Evolutionary conservation across 2,797 vertebrate species (phyloP).

Genomic region (Uromys caudimaculatus): DNA sequence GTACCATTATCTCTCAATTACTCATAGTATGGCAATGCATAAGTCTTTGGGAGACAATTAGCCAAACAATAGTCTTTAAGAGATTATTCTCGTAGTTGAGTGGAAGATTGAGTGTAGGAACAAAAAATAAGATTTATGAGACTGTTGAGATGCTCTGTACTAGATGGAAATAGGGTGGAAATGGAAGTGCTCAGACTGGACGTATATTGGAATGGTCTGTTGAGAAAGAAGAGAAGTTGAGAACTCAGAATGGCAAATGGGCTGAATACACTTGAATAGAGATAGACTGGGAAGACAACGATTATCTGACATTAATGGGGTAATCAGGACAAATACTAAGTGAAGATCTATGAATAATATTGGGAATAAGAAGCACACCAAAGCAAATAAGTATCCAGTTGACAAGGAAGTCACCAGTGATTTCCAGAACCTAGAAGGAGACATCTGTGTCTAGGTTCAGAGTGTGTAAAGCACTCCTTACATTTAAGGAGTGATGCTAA

Average conservation of each 20-base stretch:
- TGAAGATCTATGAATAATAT: background rate
- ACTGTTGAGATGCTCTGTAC: background rate
- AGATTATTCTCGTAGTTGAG: background rate
- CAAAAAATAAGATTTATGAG: background rate
- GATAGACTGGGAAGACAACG: background rate
- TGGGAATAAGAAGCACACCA: background rate
- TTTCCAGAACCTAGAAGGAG: background rate
- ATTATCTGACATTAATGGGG: background rate
- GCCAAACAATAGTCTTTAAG: background rate
- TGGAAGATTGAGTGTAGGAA: background rate
- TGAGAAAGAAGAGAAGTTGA: conserved; percentile 15
- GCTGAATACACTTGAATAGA: background rate
- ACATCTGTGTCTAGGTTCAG: background rate
- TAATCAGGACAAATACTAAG: background rate
- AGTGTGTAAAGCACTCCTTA: background rate
- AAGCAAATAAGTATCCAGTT: background rate
- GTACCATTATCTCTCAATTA: too few relatives aligned
- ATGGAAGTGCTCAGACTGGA: background rate
- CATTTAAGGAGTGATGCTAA: background rate
- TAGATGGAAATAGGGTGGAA: background rate
- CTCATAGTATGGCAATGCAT: background rate
- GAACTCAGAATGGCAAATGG: background rate
- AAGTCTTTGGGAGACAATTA: background rate
- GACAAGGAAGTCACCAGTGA: background rate
- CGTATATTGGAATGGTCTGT: background rate